A percentile compares a stretch with the other conserved stretches of the same genome.
phyloP scores from a whole-genome alignment of 2,113 vertebrate genomes.

The Poecile atricapillus region DNA sequence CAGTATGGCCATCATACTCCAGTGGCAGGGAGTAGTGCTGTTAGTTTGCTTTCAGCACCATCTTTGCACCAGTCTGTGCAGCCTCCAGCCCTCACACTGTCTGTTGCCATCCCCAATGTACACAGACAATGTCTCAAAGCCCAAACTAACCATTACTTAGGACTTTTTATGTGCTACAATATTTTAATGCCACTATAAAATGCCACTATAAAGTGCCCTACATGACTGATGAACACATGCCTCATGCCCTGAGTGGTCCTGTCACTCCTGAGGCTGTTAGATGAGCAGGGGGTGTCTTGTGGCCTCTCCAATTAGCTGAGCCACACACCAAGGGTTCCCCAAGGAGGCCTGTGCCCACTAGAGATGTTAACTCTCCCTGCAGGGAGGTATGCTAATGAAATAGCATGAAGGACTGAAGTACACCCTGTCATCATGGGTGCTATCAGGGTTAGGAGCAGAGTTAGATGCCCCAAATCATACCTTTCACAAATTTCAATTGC shows the following conservation, averaged over 20 bases:
- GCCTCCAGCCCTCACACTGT: fast-evolving
- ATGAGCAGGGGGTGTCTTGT: neutral
- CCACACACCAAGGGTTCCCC: fast-evolving
- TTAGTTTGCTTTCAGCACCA: neutral
- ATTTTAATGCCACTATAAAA: neutral
- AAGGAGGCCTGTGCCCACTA: neutral
- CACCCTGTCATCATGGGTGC: neutral
- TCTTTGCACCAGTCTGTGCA: neutral
- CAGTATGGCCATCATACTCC: neutral
- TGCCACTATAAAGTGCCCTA: neutral
- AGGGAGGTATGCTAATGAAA: neutral
- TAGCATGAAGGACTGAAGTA: neutral
- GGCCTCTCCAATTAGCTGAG: neutral
- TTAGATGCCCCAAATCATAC: neutral
- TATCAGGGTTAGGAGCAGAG: neutral
- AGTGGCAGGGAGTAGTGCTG: fast-evolving
- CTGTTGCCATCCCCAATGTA: neutral
- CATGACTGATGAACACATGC: neutral
- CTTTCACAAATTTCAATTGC: neutral
- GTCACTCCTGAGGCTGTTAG: neutral
- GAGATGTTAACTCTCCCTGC: neutral
- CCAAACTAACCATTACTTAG: neutral
- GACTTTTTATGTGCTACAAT: neutral
- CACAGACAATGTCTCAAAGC: neutral
- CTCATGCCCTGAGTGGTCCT: neutral